Conservation (phyloP, 2,888 invertebrate genomes). For the Acanthococcus lagerstroemiae region DNA sequence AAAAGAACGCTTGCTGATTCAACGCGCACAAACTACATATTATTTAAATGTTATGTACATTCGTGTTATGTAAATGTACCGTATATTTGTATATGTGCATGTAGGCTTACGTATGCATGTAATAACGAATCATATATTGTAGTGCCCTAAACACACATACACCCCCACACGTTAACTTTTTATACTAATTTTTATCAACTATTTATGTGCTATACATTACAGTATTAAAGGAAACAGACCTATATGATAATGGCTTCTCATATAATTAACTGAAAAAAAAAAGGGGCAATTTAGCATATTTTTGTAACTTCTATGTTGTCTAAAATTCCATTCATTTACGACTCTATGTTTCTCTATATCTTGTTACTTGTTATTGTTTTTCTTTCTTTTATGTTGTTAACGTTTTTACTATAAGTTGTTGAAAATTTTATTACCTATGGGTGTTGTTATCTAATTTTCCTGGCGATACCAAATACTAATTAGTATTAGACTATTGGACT, state of each 20-base stretch:
- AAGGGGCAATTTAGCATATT: neutral
- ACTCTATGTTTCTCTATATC: conserved; percentile 13
- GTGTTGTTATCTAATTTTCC: conserved; percentile 4
- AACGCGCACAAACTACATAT: conserved; percentile 18
- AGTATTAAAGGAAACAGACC: too few species aligned
- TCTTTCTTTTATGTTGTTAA: conserved; percentile 19
- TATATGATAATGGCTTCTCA: conserved; percentile 5
- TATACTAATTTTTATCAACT: conserved; percentile 17
- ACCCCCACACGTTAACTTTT: too few species aligned
- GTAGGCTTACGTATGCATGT: conserved; percentile 4
- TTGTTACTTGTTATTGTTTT: conserved; percentile 19
- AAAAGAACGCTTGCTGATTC: conserved; percentile 19
- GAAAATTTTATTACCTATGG: neutral
- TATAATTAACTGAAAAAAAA: neutral
- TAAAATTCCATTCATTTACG: too few species aligned
- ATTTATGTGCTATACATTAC: neutral
- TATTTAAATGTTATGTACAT: neutral
- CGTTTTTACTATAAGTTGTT: conserved; percentile 8
- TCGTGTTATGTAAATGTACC: neutral
- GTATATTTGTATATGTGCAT: conserved; percentile 7
- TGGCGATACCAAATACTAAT: too few species aligned
- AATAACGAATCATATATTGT: conserved; percentile 7
- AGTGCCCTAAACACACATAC: conserved; percentile 3
- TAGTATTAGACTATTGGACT: neutral
- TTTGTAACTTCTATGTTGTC: too few species aligned